These are phyloP conservation scores for Turdus rufiventris DNA, from an alignment of 2,113 vertebrate species.

Conservation along the genomic window DNA sequence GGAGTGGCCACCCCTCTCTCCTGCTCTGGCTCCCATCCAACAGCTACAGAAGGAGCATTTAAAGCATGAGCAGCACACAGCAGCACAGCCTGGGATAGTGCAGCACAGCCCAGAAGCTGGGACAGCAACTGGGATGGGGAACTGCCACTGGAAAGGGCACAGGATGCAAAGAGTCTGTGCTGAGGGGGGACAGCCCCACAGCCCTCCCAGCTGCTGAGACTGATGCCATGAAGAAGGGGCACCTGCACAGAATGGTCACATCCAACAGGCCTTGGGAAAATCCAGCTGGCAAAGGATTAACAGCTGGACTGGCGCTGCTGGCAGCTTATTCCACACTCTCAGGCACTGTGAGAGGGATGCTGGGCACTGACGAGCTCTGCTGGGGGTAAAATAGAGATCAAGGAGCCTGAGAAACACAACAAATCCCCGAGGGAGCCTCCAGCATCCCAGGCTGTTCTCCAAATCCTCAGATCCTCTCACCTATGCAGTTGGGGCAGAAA, in stretches of 20 bases:
- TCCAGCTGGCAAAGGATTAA: background rate
- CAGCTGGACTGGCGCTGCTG: background rate
- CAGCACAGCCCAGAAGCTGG: background rate
- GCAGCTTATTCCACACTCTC: fast-evolving
- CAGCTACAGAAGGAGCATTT: fast-evolving
- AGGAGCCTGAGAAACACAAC: background rate
- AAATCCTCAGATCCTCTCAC: background rate
- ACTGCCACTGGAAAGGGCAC: fast-evolving
- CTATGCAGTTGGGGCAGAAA: background rate
- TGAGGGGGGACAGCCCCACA: background rate
- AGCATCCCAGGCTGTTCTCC: background rate
- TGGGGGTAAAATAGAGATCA: background rate
- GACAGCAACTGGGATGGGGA: too few species aligned
- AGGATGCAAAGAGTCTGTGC: background rate
- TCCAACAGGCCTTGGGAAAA: background rate
- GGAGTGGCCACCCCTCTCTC: background rate
- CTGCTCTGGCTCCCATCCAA: background rate
- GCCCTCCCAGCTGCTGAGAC: background rate
- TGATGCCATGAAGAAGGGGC: background rate
- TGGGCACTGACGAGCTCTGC: background rate
- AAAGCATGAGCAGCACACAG: fast-evolving
- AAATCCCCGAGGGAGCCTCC: background rate
- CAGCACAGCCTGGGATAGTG: background rate
- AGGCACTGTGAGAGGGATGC: background rate
- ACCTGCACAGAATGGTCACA: background rate